A percentile compares a stretch with the other conserved stretches of the same genome.
phyloP scores from a whole-genome alignment of 2,888 invertebrate genomes.

The Lasioglossum morio region DNA sequence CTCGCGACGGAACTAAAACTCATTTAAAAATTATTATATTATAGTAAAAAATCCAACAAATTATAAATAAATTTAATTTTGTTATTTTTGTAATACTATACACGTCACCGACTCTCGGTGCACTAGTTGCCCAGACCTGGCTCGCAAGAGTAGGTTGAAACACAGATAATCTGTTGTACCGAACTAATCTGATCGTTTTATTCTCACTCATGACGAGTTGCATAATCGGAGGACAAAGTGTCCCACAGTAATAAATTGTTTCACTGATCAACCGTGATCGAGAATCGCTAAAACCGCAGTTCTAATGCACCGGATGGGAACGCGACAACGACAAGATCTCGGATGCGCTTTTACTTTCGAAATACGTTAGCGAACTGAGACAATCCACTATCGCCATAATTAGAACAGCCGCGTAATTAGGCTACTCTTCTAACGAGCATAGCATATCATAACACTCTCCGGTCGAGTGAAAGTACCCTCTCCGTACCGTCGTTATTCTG shows the following conservation, averaged over 20 bases:
- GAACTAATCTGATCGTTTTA: not conserved
- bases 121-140: too few species aligned
- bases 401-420: slow-evolving; percentile 42
- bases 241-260: not conserved
- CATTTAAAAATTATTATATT: too few species aligned
- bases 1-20: too few species aligned
- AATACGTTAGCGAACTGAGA: slow-evolving; percentile 4
- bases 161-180: too few species aligned
- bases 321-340: not conserved
- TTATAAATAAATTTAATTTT: too few species aligned
- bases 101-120: too few species aligned
- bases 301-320: not conserved
- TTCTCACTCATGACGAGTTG: not conserved
- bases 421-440: slow-evolving; percentile 34
- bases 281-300: not conserved
- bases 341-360: slow-evolving; percentile 52
- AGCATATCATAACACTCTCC: slow-evolving; percentile 49
- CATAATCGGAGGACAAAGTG: not conserved
- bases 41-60: too few species aligned
- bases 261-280: too few species aligned
- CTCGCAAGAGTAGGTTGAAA: too few species aligned
- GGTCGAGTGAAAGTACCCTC: slow-evolving; percentile 49
- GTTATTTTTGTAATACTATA: too few species aligned
- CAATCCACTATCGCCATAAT: slow-evolving; percentile 38
- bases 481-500: slow-evolving; percentile 13